Conservation (phyloP, 2,113 vertebrate genomes). For the Progne subis region DNA sequence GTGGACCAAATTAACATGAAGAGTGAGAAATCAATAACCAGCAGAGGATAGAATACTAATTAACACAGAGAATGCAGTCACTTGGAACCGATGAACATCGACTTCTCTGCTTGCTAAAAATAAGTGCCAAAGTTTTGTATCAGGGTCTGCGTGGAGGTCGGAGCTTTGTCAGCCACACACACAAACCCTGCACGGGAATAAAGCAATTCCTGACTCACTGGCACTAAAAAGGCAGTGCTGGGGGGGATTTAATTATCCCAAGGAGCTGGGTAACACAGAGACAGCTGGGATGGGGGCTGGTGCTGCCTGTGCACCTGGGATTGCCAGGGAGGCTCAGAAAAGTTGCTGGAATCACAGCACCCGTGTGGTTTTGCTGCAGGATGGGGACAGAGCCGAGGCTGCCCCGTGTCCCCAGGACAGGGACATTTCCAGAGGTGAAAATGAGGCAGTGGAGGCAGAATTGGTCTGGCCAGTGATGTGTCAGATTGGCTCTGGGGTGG, state of each 20-base stretch:
- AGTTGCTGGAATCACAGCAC: neutral
- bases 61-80: neutral
- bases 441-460: neutral
- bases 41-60: neutral
- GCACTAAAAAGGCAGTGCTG: neutral
- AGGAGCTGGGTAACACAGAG: neutral
- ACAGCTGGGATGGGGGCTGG: neutral
- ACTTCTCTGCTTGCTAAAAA: neutral
- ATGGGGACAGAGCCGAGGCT: neutral
- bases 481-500: neutral
- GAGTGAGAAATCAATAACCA: neutral
- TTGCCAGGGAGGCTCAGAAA: neutral
- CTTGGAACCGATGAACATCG: neutral
- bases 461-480: fast-evolving
- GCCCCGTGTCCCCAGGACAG: neutral
- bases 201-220: neutral
- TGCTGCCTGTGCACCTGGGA: neutral
- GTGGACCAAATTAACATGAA: neutral
- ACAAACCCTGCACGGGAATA: neutral
- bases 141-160: neutral
- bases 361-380: neutral
- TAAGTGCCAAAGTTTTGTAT: neutral
- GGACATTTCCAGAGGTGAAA: neutral
- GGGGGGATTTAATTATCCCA: neutral
- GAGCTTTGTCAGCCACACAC: neutral